Base-by-base conservation (phyloP, 92 coral and sea anemone species). In the Nematostella vectensis region DNA sequence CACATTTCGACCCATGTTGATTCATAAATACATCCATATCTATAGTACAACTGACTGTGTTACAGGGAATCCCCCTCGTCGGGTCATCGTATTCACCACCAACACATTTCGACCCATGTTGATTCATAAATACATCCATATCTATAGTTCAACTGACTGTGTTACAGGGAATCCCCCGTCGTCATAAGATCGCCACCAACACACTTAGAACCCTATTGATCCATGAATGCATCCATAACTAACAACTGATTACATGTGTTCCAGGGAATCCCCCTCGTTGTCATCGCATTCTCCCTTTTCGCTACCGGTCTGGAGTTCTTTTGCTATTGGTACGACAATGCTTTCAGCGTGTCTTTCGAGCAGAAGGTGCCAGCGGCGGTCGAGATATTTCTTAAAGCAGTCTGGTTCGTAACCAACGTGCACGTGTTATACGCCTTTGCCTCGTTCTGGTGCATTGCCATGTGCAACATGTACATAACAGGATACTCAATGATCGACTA, bases 401-500 rank as follows among this genome's bases (percentile, higher is more conserved):
- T 77, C 28, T 80, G 88, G 51, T 79, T 74, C 48, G 9, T 84
- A 3, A 65, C 87, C 12, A 72, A 57, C 28, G 78, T 68, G 49
- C 79, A 84, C 74, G 77, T 71, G 16, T 50, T 84, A 76, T 61
- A 60, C 24, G 83, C 76, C 17, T 75, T 84, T 31, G 82, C 83
- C 24, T 51, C 70, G 43, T 80, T 84, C 38, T 84, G 94, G 88
- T 58, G 80, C 33, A 31, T 79, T 12, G 57, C 88, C 0, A 80
- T 79, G 19, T 84, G 83, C 31, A 64, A 81, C 3, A 84, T 84
- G 94, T 70, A 74, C 29, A 66, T 76, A 33, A 62, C 87, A 29
- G 94, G 87, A 0, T 74, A 69, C 45, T 84, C 94, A 11, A 84
- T 84, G 94, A 74, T 72, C 1, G 83, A 80, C 68, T 84, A 64